Base-by-base conservation (phyloP, 2,888 invertebrate species). In the Eremobia ochroleuca region DNA sequence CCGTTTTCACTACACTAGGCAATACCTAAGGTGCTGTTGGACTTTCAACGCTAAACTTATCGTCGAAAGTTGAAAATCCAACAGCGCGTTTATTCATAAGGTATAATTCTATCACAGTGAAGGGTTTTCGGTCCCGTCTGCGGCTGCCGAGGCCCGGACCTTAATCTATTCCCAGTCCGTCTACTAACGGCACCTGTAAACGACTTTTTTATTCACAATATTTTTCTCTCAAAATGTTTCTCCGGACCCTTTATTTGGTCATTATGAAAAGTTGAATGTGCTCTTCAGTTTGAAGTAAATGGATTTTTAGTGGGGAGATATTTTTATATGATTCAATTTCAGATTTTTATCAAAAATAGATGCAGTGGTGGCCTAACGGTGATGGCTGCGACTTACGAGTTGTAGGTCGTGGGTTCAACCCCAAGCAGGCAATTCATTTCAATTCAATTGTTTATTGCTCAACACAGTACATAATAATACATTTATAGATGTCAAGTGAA, bases 111-210 rank as follows among this genome's bases (percentile, higher is more conserved):
- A 88, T 84, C 83, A 81, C 69, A 69, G 78, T 69, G 74, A 80
- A 81, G 79, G 81, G 69, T 55, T 77, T 75, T 77, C 67, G 85
- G 79, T 58, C 82, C 82, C 69, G 77, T 82, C 83, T 79, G 86
- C 77, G 86, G 86, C 85, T 75, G 82, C 82, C 81, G 79, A 58
- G 61, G 59, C 80, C 67, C 76, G 85, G 81, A 77, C 91, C 90
- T 85, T 89, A 87, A 90, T 91, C 91, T 90, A 89, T 91, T 89
- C 82, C 76, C 85, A 80, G 86, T 78, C 75, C 77, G 76, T 86
- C 83, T 82, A 85, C 85, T 85, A 85, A 87, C 85, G 82, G 88
- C 80, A 85, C 83, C 83, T 77, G 88, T 79, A 87, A 87, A 89
- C 85, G 82, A 82, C 90, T 88, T 87, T 87, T 89, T 87, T 83